These are phyloP conservation scores for Pinctada fucata DNA, from an alignment of 2,888 invertebrate genomes.

Conservation along the genomic window DNA sequence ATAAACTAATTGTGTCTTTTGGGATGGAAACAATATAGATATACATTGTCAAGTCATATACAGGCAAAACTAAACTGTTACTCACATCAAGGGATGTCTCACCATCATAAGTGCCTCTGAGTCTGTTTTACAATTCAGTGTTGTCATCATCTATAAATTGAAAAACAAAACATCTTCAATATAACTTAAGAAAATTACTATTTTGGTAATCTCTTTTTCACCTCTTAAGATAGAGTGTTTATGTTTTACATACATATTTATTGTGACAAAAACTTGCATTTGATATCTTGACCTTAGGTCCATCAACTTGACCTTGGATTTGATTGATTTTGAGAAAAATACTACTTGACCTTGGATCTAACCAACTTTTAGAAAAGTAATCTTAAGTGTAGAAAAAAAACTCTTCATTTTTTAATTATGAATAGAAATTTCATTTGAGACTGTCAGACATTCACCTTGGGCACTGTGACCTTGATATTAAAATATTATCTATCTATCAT, in stretches of 20 bases:
- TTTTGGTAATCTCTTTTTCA: too few relatives aligned
- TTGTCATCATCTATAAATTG: neutral
- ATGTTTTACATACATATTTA: neutral
- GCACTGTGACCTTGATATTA: neutral
- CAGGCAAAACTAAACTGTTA: too few relatives aligned
- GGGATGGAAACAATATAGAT: neutral
- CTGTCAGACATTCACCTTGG: neutral
- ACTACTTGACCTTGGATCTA: neutral
- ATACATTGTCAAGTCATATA: neutral
- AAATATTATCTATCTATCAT: neutral
- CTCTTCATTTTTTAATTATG: too few relatives aligned
- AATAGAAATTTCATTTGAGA: neutral
- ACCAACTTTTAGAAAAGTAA: too few relatives aligned
- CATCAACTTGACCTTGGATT: neutral
- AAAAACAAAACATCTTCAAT: neutral
- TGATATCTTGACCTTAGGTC: neutral
- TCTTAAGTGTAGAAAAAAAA: too few relatives aligned
- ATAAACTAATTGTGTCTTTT: neutral
- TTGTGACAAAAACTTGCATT: neutral
- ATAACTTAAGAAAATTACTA: too few relatives aligned
- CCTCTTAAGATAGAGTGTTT: neutral
- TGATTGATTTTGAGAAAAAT: neutral
- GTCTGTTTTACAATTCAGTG: neutral
- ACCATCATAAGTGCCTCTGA: neutral
- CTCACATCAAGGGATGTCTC: too few relatives aligned